Percentiles rank a stretch among this genome's conserved stretches.
Evolutionary conservation across 2,888 invertebrate genomes (phyloP).

Genomic region (Lasiommata megera): DNA sequence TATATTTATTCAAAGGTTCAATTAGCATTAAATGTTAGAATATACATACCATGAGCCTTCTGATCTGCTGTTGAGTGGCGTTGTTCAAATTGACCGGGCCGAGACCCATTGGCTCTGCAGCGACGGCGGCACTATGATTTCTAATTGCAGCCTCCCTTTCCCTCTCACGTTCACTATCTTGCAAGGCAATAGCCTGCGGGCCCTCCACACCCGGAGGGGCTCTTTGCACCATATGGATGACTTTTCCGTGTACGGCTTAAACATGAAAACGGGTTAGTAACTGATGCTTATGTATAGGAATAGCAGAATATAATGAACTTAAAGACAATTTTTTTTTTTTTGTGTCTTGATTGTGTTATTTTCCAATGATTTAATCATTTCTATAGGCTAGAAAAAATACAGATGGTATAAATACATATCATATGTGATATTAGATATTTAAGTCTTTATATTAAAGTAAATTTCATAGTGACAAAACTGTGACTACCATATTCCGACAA

Average conservation of each 20-base stretch:
- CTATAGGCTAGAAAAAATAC: too few relatives aligned
- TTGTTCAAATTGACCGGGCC: slow-evolving; percentile 13
- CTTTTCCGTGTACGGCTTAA: slow-evolving; percentile 93
- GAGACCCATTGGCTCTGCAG: slow-evolving; percentile 3
- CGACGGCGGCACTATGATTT: not conserved
- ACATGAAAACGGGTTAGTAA: not conserved
- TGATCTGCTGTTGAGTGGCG: slow-evolving; percentile 44
- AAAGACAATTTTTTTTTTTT: too few relatives aligned
- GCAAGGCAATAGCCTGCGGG: slow-evolving; percentile 24
- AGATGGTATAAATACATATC: too few relatives aligned
- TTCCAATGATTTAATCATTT: too few relatives aligned
- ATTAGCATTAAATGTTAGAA: not conserved
- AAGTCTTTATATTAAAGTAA: too few relatives aligned
- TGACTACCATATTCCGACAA: slow-evolving; percentile 90
- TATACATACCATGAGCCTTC: slow-evolving; percentile 46
- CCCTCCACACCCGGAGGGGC: slow-evolving; percentile 84
- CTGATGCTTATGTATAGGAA: too few relatives aligned
- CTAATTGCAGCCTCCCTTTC: not conserved
- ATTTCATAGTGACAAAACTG: not conserved
- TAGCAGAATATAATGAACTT: too few relatives aligned
- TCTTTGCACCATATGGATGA: slow-evolving; percentile 94
- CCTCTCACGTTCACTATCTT: slow-evolving; percentile 16
- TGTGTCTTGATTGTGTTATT: too few relatives aligned
- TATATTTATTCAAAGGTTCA: too few relatives aligned
- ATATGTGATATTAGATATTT: too few relatives aligned